These are phyloP conservation scores for Amphiprion ocellaris DNA, from an alignment of 2,113 vertebrate species.

Conservation along the genomic window DNA sequence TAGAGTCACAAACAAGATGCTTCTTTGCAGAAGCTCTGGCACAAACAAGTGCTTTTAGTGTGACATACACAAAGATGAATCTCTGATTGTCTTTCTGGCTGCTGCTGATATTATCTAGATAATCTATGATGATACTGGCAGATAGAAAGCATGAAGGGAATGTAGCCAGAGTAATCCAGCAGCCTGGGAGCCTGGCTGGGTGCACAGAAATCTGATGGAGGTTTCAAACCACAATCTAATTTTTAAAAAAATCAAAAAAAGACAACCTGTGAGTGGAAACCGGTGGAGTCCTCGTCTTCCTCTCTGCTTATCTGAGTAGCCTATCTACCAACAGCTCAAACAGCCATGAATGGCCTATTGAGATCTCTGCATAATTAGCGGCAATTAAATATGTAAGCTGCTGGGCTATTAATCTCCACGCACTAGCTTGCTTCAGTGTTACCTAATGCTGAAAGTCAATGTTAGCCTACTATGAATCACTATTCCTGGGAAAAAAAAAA, in stretches of 20 bases:
- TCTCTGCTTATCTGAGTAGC: constrained; percentile 15
- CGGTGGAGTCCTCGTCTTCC: constrained; percentile 7
- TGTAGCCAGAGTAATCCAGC: constrained; percentile 12
- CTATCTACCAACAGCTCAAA: constrained; percentile 47
- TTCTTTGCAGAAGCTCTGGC: constrained; percentile 33
- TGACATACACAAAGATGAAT: constrained; percentile 7
- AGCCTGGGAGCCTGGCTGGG: not conserved
- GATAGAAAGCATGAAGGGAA: constrained; percentile 16
- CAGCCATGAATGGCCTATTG: constrained; percentile 63
- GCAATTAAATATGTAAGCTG: constrained; percentile 67
- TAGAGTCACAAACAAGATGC: constrained; percentile 53
- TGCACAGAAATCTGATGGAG: constrained; percentile 4
- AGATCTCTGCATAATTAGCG: constrained; percentile 70
- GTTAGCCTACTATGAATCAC: constrained; percentile 20
- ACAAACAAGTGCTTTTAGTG: constrained; percentile 34
- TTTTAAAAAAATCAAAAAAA: not conserved
- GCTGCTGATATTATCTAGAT: constrained; percentile 20
- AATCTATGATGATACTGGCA: constrained; percentile 30
- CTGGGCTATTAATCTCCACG: constrained; percentile 64
- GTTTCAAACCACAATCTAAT: constrained; percentile 19
- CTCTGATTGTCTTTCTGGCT: constrained; percentile 28
- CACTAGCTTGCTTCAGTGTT: constrained; percentile 51
- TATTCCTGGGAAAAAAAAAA: not conserved
- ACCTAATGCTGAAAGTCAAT: constrained; percentile 38
- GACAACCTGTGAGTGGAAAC: not conserved